Percentiles rank a stretch among this genome's conserved stretches.
Conservation (phyloP, 2,113 vertebrate genomes). For the Platycercus adscitus region DNA sequence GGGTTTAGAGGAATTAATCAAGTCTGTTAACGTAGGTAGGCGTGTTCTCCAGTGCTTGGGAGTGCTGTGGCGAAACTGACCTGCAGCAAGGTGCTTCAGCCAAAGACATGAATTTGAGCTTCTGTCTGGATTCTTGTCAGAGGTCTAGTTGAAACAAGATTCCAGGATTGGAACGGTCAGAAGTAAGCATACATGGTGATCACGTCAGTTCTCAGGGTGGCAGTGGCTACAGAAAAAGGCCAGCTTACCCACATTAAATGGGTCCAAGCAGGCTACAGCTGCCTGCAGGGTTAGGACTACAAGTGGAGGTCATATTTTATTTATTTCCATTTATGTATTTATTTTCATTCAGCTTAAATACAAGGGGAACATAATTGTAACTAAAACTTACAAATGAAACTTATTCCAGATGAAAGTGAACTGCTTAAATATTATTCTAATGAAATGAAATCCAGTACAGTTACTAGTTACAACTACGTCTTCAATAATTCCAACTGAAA, state of each 20-base stretch:
- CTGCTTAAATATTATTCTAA: conserved; percentile 33
- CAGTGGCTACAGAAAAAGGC: not conserved
- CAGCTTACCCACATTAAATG: not conserved
- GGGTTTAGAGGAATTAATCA: not conserved
- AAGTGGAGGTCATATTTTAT: not conserved
- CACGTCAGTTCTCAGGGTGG: not conserved
- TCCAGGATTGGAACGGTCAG: not conserved
- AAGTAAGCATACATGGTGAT: not conserved
- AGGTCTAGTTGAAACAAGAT: not conserved
- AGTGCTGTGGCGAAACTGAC: not conserved
- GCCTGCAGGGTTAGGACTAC: not conserved
- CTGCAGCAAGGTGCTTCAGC: not conserved
- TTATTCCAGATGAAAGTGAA: not conserved
- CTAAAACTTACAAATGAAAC: not conserved
- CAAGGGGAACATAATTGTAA: not conserved
- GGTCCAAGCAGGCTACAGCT: not conserved
- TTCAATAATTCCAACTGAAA: conserved; percentile 23
- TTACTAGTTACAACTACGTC: not conserved
- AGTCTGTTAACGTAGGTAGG: not conserved
- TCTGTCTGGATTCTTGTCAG: not conserved
- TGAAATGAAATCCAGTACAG: conserved; percentile 6
- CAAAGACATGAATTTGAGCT: not conserved
- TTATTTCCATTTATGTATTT: not conserved
- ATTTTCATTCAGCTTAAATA: not conserved
- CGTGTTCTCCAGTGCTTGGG: not conserved